Evolutionary conservation across 2,888 invertebrate species (phyloP).

Genomic region (Mantis religiosa): DNA sequence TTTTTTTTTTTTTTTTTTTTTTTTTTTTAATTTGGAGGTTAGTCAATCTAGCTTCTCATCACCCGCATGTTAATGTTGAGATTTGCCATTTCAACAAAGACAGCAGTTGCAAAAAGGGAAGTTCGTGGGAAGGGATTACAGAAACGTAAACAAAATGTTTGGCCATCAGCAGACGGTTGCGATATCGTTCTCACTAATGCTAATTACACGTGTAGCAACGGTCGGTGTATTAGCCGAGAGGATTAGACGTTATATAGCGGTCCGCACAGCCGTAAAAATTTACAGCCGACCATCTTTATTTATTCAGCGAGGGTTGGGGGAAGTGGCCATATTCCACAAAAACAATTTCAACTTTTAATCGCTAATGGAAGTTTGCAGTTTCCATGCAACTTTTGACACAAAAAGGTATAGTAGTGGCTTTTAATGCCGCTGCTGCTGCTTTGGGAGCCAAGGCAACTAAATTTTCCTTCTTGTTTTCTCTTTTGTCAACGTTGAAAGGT

Average conservation of each 20-base stretch:
- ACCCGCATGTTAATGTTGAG: too few species aligned
- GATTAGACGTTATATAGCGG: background rate
- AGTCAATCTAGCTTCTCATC: too few species aligned
- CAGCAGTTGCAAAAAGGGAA: too few species aligned
- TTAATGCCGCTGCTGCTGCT: background rate
- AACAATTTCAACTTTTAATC: background rate
- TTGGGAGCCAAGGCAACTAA: background rate
- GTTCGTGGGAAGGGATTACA: background rate
- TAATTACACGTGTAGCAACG: background rate
- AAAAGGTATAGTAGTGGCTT: background rate
- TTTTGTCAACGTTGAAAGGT: background rate
- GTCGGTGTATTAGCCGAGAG: background rate
- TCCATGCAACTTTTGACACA: background rate
- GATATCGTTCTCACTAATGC: background rate
- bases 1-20: too few species aligned
- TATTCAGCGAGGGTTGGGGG: background rate
- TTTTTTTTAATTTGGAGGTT: too few species aligned
- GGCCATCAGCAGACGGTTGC: background rate
- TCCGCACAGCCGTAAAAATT: background rate
- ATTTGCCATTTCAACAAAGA: too few species aligned
- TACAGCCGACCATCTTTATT: background rate
- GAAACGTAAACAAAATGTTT: background rate
- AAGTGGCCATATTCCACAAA: background rate
- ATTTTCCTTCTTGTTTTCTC: background rate
- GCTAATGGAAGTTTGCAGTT: background rate